These are phyloP conservation scores for Athalia circularis DNA, from an alignment of 2,888 invertebrate genomes.

Conservation along the genomic window DNA sequence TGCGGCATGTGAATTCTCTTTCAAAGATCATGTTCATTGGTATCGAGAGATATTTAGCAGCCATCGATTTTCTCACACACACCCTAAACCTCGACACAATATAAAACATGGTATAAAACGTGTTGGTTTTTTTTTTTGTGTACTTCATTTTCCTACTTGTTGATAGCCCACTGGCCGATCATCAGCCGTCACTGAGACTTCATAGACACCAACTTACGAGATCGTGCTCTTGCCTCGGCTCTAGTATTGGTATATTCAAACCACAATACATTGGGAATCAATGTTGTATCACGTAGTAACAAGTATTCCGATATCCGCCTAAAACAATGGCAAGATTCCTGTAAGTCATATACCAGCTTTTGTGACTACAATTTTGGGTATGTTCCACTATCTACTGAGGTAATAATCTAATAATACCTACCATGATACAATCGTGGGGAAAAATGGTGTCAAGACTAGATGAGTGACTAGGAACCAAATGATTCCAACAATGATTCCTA, in stretches of 20 bases:
- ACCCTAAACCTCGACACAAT: neutral
- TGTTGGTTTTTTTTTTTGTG: neutral
- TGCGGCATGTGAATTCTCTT: conserved; percentile 5
- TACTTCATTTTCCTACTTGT: conserved; percentile 55
- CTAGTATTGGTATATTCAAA: conserved; percentile 94
- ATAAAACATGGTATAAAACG: neutral
- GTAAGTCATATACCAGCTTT: neutral
- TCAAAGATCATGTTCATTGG: neutral
- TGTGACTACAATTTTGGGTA: neutral
- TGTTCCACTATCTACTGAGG: neutral
- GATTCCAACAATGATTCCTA: conserved; percentile 85
- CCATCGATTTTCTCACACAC: neutral
- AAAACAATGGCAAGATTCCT: conserved; percentile 65
- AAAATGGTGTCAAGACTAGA: conserved; percentile 87
- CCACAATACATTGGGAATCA: conserved; percentile 95
- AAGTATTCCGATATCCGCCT: conserved; percentile 91
- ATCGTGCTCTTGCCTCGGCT: conserved; percentile 87
- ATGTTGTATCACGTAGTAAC: conserved; percentile 90
- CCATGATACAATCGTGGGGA: conserved; percentile 91
- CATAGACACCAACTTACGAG: conserved; percentile 87
- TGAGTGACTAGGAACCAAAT: conserved; percentile 90
- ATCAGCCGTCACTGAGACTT: conserved; percentile 89
- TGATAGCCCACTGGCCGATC: conserved; percentile 68
- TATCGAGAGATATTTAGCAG: neutral
- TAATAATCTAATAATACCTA: conserved; percentile 75